These are phyloP conservation scores for Cyanistes caeruleus DNA, from an alignment of 2,113 vertebrate genomes.

Conservation along the genomic window DNA sequence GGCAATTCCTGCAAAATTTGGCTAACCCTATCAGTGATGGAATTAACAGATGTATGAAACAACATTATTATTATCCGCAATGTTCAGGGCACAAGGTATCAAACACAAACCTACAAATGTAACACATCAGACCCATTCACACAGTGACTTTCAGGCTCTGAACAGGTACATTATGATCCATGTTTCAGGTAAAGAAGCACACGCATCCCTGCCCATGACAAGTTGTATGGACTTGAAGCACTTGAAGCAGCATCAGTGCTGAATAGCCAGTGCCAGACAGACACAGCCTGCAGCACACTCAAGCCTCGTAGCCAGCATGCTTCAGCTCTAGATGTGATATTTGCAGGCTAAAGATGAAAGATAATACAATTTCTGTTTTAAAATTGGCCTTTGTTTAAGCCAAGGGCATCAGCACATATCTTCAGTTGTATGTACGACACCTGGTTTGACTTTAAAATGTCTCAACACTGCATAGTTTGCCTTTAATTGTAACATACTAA, in stretches of 20 bases:
- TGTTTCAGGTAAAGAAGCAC: background rate
- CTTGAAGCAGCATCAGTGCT: background rate
- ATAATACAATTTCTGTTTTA: background rate
- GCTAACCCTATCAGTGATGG: rapidly evolving
- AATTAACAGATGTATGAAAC: background rate
- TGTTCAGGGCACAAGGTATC: background rate
- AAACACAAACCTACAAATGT: background rate
- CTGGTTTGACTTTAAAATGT: too few relatives aligned
- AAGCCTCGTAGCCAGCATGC: background rate
- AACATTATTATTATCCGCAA: background rate
- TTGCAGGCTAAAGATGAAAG: background rate
- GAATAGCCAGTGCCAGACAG: background rate
- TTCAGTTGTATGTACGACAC: background rate
- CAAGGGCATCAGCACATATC: background rate
- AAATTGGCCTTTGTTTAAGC: background rate
- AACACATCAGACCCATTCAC: background rate
- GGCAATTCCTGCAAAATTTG: background rate
- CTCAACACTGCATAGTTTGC: too few relatives aligned
- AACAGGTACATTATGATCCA: background rate
- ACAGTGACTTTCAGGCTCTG: background rate
- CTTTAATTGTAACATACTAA: too few relatives aligned
- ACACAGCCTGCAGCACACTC: background rate
- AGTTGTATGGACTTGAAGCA: rapidly evolving
- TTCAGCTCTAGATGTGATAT: background rate
- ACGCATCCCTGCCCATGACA: background rate